A percentile compares a stretch with the other conserved stretches of the same genome.
Evolutionary conservation across 2,888 invertebrate species (phyloP).

Genomic region (Eupithecia exiguata): DNA sequence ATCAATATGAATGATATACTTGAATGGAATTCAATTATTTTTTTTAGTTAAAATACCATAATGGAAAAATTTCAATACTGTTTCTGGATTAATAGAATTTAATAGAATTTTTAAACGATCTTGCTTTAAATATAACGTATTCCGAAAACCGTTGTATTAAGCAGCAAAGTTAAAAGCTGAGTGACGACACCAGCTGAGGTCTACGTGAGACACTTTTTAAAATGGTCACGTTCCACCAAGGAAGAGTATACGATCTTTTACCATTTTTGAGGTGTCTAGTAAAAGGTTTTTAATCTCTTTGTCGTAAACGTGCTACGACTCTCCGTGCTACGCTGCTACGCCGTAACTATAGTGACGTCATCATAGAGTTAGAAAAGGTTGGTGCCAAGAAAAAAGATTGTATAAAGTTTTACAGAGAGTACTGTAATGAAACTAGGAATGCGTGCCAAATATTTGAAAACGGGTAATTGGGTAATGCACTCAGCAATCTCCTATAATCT

Average conservation of each 20-base stretch:
- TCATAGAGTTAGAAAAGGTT: neutral
- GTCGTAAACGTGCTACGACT: conserved; percentile 39
- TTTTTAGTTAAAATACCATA: no score
- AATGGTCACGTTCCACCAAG: conserved; percentile 45
- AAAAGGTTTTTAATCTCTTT: conserved; percentile 41
- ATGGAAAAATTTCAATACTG: no score
- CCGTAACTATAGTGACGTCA: conserved; percentile 16
- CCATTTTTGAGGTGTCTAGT: conserved; percentile 41
- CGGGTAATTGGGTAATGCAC: no score
- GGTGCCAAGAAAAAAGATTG: neutral
- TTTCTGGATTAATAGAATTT: no score
- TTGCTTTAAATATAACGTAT: neutral
- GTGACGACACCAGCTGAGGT: conserved; percentile 40
- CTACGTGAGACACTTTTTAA: conserved; percentile 46
- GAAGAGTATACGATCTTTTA: conserved; percentile 40
- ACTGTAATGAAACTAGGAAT: neutral
- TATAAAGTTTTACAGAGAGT: neutral
- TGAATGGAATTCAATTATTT: no score
- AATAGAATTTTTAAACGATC: no score
- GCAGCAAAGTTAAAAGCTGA: conserved; percentile 46
- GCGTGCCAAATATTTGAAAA: neutral
- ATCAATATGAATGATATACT: no score
- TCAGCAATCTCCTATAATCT: no score
- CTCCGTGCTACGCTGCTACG: conserved; percentile 37
- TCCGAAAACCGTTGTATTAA: conserved; percentile 39